Evolutionary conservation across 2,797 vertebrate genomes (phyloP).

Genomic region (Oreochromis grahami): DNA sequence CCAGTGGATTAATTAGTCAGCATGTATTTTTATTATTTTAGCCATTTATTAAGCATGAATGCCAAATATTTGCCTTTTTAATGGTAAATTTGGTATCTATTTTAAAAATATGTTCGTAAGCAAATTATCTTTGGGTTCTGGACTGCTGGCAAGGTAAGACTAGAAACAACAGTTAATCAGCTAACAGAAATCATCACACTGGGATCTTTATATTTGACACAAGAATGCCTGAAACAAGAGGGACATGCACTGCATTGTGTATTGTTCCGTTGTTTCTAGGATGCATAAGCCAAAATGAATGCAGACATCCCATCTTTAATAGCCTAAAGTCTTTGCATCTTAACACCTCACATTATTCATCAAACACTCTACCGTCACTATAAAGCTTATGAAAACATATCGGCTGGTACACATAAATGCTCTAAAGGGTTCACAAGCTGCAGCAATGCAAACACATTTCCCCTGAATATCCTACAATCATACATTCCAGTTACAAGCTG

Average conservation of each 20-base stretch:
- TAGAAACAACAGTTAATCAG: neutral
- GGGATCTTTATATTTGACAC: neutral
- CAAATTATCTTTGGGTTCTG: neutral
- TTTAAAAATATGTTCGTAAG: neutral
- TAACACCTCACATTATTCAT: neutral
- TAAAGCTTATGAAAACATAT: constrained; percentile 8
- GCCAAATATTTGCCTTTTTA: neutral
- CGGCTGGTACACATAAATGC: constrained; percentile 15
- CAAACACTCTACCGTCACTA: neutral
- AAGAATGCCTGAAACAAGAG: neutral
- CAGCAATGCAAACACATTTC: constrained; percentile 18
- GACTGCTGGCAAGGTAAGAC: neutral
- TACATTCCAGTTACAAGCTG: constrained; percentile 42
- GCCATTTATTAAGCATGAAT: neutral
- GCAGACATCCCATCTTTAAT: neutral
- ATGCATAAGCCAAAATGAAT: neutral
- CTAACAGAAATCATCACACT: neutral
- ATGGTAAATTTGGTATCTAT: neutral
- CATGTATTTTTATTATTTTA: neutral
- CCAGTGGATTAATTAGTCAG: neutral
- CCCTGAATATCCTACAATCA: constrained; percentile 36
- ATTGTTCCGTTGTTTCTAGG: neutral
- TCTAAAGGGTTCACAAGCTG: neutral
- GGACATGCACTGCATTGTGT: neutral
- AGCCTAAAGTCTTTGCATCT: neutral